These are phyloP conservation scores for Montipora foliosa DNA, from an alignment of 64 coral and sea anemone species.

Conservation along the genomic window DNA sequence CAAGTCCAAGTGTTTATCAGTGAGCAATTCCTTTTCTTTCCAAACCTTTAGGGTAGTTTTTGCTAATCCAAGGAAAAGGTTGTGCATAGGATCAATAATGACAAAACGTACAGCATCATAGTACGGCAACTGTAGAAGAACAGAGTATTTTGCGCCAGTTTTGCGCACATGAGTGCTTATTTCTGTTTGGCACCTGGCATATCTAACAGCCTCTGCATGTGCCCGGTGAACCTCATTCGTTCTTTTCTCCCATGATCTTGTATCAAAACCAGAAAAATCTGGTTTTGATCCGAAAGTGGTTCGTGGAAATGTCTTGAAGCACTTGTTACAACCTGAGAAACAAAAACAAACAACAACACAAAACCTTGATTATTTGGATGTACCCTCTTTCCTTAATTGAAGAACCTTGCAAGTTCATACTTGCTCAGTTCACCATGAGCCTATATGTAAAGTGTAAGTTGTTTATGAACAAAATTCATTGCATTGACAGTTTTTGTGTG, in stretches of 20 bases:
- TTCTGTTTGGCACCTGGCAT: not conserved
- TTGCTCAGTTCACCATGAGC: too few relatives aligned
- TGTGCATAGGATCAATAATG: conserved; percentile 67
- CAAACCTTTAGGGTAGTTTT: conserved; percentile 18
- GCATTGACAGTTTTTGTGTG: too few relatives aligned
- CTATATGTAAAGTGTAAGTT: too few relatives aligned
- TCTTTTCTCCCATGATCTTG: not conserved
- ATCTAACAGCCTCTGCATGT: not conserved
- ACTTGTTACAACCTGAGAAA: not conserved
- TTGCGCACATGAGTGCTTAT: not conserved
- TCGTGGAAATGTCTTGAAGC: conserved; percentile 38
- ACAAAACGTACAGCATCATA: conserved; percentile 48
- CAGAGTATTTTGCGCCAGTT: conserved; percentile 38
- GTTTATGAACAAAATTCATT: too few relatives aligned
- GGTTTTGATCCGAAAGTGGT: conserved; percentile 21
- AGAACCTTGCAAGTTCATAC: too few relatives aligned
- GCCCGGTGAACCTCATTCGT: not conserved
- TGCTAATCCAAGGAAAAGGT: conserved; percentile 39
- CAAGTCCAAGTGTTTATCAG: not conserved
- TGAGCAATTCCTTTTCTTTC: conserved; percentile 21
- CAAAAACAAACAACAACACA: not conserved
- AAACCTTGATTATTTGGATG: not conserved
- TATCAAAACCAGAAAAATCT: conserved; percentile 58
- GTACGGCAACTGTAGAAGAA: conserved; percentile 34
- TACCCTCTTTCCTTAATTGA: too few relatives aligned